Base-by-base conservation (phyloP, 92 coral and sea anemone species). In the Epizoanthus scotinus region DNA sequence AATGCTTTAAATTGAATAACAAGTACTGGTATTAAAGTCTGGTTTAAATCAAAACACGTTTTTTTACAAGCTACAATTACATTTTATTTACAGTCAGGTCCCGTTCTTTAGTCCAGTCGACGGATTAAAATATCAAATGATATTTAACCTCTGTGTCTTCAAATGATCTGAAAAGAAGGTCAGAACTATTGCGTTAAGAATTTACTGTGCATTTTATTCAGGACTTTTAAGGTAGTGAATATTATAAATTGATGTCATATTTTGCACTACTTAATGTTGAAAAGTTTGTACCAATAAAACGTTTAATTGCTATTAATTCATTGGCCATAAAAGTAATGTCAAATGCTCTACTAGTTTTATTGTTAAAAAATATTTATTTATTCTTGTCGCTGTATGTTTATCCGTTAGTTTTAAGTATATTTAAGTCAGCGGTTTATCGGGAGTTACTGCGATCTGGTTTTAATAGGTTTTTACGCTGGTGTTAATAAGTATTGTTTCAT, bases 141-240 rank as follows among this genome's bases (percentile, higher is more conserved):
- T 27, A 57, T 56, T 79, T 78, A 75, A 80, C 78, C 73, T 82
- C 85, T 31, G 60, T 73, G 44, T 88, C 88, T 73, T 88, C 82
- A 78, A 67, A 61, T 79, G 81, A 75, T 87, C 91, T 88, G 91
- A 70, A 88, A 88, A 82, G 87, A 77, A 88, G 82, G 87, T 79
- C 77, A 79, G 65, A 88, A 73, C 54, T 84, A 81, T 36, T 72
- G 71, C 60, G 74, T 84, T 54, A 63, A 78, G 58, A 44, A 24
- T 78, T 78, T 17, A 52, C 3, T 42, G 64, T 34, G n/a, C 20
- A 6, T 1, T 52, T 57, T 72, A 57, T 20, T 15, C 10, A 21
- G 64, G 7, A 53, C 31, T 52, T 9, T 72, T 67, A 67, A 67
- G 71, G 17, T 18, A 28, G 3, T 28, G 66, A 34, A 3, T 52